These are phyloP conservation scores for Abrostola triplasia DNA, from an alignment of 2,888 invertebrate genomes.

Conservation along the genomic window DNA sequence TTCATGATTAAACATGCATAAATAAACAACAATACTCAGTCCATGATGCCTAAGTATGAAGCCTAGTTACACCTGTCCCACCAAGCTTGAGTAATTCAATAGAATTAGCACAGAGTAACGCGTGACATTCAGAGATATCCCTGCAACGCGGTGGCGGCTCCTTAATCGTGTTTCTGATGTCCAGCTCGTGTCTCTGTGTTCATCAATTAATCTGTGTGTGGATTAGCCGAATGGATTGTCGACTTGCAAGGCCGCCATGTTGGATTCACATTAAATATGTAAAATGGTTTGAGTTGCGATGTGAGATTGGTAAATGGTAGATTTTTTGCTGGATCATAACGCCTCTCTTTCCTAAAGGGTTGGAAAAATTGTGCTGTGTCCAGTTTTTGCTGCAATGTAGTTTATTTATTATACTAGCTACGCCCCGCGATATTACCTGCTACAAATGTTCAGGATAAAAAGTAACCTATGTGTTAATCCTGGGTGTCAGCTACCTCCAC, in stretches of 20 bases:
- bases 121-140: slow-evolving; percentile 8
- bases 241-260: slow-evolving; percentile 21
- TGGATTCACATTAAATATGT: slow-evolving; percentile 25
- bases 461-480: too few species aligned
- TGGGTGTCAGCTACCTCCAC: too few species aligned
- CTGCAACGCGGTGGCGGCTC: slow-evolving; percentile 6
- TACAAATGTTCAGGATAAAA: too few species aligned
- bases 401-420: too few species aligned
- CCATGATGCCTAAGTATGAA: background rate
- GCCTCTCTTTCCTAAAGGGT: too few species aligned
- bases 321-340: background rate
- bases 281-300: background rate
- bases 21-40: too few species aligned
- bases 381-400: too few species aligned
- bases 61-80: background rate
- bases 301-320: background rate
- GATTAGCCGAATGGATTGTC: slow-evolving; percentile 44
- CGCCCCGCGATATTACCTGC: too few species aligned
- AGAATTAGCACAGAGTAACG: slow-evolving; percentile 18
- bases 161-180: slow-evolving; percentile 43
- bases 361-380: too few species aligned
- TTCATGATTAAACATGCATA: background rate
- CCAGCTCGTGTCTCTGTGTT: slow-evolving; percentile 34
- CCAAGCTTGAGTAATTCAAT: slow-evolving; percentile 15
- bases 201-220: slow-evolving; percentile 46